Conservation (phyloP, 2,888 invertebrate genomes). For the Acleris cristana region DNA sequence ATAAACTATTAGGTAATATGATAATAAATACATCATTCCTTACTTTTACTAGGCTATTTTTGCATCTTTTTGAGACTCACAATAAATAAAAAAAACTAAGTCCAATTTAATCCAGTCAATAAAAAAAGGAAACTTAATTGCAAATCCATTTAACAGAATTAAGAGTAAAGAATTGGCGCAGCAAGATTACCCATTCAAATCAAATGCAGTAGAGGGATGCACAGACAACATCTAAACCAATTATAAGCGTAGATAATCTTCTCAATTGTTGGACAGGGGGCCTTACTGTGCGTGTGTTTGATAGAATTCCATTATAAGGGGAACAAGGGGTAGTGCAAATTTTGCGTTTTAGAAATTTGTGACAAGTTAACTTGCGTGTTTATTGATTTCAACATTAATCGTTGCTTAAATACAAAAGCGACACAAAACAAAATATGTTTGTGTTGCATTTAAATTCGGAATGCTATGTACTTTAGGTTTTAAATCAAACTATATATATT, state of each 20-base stretch:
- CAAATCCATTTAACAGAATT: conserved; percentile 26
- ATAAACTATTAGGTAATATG: too few species aligned
- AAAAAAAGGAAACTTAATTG: conserved; percentile 1
- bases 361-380: too few species aligned
- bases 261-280: conserved; percentile 60
- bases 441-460: too few species aligned
- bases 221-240: conserved; percentile 72
- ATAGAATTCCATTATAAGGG: conserved; percentile 52
- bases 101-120: background rate
- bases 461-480: too few species aligned
- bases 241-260: conserved; percentile 74
- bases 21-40: too few species aligned
- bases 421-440: too few species aligned
- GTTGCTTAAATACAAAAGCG: too few species aligned
- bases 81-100: background rate
- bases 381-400: too few species aligned
- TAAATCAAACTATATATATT: too few species aligned
- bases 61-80: too few species aligned
- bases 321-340: conserved; percentile 29
- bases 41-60: too few species aligned
- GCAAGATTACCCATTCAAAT: conserved; percentile 62
- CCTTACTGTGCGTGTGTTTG: conserved; percentile 55
- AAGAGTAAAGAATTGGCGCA: conserved; percentile 10
- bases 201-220: conserved; percentile 53
- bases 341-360: too few species aligned